Evolutionary conservation across 2,797 vertebrate genomes (phyloP), one percentile per base, ranked within the genome.

Genomic region (Cuculus canorus): DNA sequence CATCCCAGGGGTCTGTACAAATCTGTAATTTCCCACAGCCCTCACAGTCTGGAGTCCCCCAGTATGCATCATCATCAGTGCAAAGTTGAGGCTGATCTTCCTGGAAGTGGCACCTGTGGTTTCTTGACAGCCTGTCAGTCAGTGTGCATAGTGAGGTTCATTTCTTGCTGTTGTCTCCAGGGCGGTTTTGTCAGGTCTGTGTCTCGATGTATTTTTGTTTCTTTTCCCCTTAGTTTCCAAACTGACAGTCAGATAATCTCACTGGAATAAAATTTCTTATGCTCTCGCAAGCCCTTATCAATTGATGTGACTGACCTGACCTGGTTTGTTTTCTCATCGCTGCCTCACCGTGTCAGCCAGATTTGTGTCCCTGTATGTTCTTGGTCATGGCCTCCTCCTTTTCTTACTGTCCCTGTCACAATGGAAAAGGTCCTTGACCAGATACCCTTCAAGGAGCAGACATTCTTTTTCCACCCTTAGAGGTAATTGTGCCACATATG

Each of bases 41-140:
- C 10, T 63, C 4, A 1, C 6, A 10, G 37, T 50, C 21, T 4
- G 7, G 30, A 24, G 14, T 47, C 21, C 28, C 5, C 47, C 1
- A 1, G 5, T 50, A 30, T 30, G 47, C 27, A 22, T 2, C 56
- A 3, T 18, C 11, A 65, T 5, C 24, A 45, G 35, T 71, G 27
- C 35, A 37, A 76, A 87, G 24, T 54, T 24, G 48, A 33, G 21
- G 32, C 23, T 80, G 23, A 80, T 60, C n/a, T 30, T 61, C 53
- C 69, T 59, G 47, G 16, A 75, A 60, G 39, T 8, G 2, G 24
- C 22, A 32, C 30, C 33, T 54, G n/a, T 32, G 70, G 39, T 32
- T 82, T 73, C 54, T 41, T 27, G 24, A 21, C 27, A 52, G 18
- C 32, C 27, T 22, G 17, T 19, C 47, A 11, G 10, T 54, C 17